Evolutionary conservation across 2,888 invertebrate species (phyloP), one percentile per base, ranked within the genome.

Genomic region (Thereva nobilitata): DNA sequence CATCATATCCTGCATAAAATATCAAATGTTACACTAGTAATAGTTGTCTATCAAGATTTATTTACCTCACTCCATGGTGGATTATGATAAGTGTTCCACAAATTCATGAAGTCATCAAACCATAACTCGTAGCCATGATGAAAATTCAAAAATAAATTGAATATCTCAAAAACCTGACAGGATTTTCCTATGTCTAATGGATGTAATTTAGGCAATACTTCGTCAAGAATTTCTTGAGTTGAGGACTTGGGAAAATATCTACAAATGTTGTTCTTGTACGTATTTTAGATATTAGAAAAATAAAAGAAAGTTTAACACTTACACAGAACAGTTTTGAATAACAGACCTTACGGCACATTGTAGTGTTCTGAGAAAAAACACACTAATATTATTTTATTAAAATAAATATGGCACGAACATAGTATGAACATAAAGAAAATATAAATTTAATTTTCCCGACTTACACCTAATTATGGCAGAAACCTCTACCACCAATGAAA

Each of bases 191-290:
- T 78, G 56, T 86, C 84, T 82, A 90, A 89, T 0, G 93, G 93
- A 75, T 90, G 92, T 63, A 96, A 80, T 72, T 85, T 84, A 0
- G 95, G 95, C 63, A 90, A 84, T 76, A 92, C 86, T 79, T 92
- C 90, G 65, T 89, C 91, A 63, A 97, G 80, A 75, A 97, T 93
- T 81, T 96, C 95, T 79, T 87, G 86, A 0, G 94, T 94, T 0
- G 93, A 88, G 42, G 83, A 84, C 49, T 87, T 80, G 66, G 89
- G 85, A 76, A 91, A 91, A 78, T 90, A 92, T 64, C 89, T 89
- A 75, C 76, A 75, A 72, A 70, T 23, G 23, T 40, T 67, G 68
- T 49, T 49, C 9, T 12, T 1, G 9, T 49, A 4, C n/a, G 3
- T 41, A 6, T 12, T 55, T 55, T 10, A n/a, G 5, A n/a, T 10